Percentiles rank a stretch among this genome's conserved stretches.
These are phyloP conservation scores for Cheiracanthium punctorium DNA, from an alignment of 2,888 invertebrate species.

Conservation along the genomic window DNA sequence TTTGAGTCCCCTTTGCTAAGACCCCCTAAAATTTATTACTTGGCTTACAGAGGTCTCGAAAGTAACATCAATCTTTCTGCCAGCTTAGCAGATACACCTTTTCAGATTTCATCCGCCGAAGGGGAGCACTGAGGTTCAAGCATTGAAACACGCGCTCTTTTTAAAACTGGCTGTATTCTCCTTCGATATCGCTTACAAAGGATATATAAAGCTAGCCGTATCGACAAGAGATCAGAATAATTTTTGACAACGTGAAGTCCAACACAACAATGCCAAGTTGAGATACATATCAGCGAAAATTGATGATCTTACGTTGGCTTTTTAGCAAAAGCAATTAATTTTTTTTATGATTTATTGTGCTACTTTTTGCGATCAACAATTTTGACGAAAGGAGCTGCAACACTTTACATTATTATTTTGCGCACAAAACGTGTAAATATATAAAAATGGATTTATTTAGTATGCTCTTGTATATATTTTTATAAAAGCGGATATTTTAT, in stretches of 20 bases:
- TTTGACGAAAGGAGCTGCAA: too few relatives aligned
- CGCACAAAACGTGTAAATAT: too few relatives aligned
- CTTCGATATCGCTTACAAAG: conserved; percentile 44
- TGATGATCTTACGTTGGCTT: not conserved
- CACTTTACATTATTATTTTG: too few relatives aligned
- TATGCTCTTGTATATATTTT: too few relatives aligned
- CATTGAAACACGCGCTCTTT: conserved; percentile 31
- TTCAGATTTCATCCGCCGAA: conserved; percentile 46
- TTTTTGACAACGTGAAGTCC: conserved; percentile 15
- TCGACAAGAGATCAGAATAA: conserved; percentile 23
- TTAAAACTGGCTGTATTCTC: conserved; percentile 42
- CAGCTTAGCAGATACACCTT: conserved; percentile 66
- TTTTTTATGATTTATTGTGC: not conserved
- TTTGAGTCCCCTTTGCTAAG: not conserved
- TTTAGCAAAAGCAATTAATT: not conserved
- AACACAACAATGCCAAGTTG: not conserved
- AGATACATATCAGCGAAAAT: conserved; percentile 13
- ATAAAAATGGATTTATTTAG: too few relatives aligned
- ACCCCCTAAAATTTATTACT: conserved; percentile 58
- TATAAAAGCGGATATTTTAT: too few relatives aligned
- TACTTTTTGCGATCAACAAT: too few relatives aligned
- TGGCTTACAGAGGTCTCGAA: conserved; percentile 46
- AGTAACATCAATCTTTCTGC: conserved; percentile 67
- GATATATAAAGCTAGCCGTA: conserved; percentile 29
- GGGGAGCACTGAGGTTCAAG: conserved; percentile 35